Evolutionary conservation across 2,113 vertebrate species (phyloP), one percentile per base, ranked within the genome.

Genomic region (Pollachius pollachius): DNA sequence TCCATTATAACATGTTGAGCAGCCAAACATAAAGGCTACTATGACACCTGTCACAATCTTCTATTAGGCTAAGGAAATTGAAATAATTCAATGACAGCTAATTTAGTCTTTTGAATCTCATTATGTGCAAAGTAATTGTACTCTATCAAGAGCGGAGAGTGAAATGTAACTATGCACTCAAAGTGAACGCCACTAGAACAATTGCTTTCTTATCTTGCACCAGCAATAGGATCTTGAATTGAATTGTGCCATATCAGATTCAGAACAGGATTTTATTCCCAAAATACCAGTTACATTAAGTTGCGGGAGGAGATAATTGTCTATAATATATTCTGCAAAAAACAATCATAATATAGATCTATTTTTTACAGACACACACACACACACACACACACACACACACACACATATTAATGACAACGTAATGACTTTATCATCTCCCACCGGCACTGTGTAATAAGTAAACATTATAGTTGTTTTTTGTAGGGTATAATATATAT

Each of bases 1-100:
- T 90, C 91, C 88, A 80, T 88, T 87, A 85, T 89, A 88, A 88
- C 89, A 83, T 90, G 89, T 91, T 89, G 87, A 72, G 74, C 87
- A 89, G 88, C 83, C 83, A 89, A 90, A 92, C 87, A 87, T 79
- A 84, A 87, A 85, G 73, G 76, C 84, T 86, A 82, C 81, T 81
- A 75, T 88, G 89, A 90, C 89, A 93, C 87, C 90, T 91, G 89
- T 93, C 90, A 92, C 85, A 85, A 75, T 88, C 89, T 82, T 83
- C 87, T 88, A 91, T 90, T 88, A 91, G 88, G 73, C 68, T 81
- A 77, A 86, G 87, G 88, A 92, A 92, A 92, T 93, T 90, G 84
- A 91, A 92, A 90, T 88, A 89, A 91, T 91, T 88, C 90, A 87
- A 86, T 88, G 87, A 91, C 88, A 91, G 85, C 89, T 91, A 90